Percentiles rank a stretch among this genome's conserved stretches.
Conservation (phyloP, 92 coral and sea anemone genomes). For the Zoanthus gigantus region DNA sequence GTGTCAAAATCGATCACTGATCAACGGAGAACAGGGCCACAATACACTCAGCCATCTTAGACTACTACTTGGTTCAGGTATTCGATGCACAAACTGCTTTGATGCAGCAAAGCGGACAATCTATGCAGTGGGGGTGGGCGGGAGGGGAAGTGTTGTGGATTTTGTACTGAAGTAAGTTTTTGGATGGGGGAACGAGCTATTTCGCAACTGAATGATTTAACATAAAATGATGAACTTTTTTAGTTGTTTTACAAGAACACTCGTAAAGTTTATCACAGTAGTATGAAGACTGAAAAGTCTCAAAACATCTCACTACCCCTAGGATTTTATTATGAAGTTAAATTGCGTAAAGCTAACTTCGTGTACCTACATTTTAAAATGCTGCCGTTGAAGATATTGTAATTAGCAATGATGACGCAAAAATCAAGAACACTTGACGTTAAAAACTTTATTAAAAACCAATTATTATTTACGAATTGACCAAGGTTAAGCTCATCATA, state of each 20-base stretch:
- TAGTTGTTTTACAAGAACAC: not conserved
- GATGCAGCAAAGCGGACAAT: too few species aligned
- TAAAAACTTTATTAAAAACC: not conserved
- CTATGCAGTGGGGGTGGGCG: too few species aligned
- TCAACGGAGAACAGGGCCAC: not conserved
- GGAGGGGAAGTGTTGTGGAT: too few species aligned
- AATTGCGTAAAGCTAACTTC: not conserved
- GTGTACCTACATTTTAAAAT: not conserved
- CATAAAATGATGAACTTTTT: too few species aligned
- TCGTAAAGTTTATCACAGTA: not conserved
- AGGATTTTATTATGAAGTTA: not conserved
- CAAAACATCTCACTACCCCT: not conserved
- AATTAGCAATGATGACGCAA: slow-evolving; percentile 19
- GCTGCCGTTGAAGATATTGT: not conserved
- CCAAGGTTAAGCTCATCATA: not conserved
- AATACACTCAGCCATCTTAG: too few species aligned
- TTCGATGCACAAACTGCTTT: too few species aligned
- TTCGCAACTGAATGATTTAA: too few species aligned
- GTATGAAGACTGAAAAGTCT: not conserved
- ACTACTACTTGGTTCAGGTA: too few species aligned
- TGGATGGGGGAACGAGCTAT: too few species aligned
- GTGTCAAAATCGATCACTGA: not conserved
- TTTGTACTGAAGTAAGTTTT: too few species aligned
- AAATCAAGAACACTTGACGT: slow-evolving; percentile 26
- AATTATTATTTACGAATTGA: not conserved